Evolutionary conservation across 2,888 invertebrate species (phyloP).

Genomic region (Chrysolina oricalcia): DNA sequence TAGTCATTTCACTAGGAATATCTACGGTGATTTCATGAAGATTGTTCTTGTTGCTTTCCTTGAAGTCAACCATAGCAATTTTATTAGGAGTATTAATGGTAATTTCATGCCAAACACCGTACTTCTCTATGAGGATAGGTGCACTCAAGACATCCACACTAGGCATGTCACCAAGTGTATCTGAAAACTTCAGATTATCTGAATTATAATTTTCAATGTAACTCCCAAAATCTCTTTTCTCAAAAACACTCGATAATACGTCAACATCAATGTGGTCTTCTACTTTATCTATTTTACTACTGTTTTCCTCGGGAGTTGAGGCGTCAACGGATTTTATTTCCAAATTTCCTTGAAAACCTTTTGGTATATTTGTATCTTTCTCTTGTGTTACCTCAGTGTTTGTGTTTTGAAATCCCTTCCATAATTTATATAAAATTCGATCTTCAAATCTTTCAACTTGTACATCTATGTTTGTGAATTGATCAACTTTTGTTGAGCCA

Average conservation of each 20-base stretch:
- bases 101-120: slow-evolving; percentile 8
- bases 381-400: background rate
- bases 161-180: background rate
- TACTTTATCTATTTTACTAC: background rate
- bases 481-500: slow-evolving; percentile 33
- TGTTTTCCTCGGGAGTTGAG: background rate
- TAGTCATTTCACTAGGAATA: background rate
- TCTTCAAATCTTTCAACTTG: slow-evolving; percentile 1
- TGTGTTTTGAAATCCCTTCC: background rate
- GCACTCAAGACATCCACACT: background rate
- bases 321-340: background rate
- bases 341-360: too few species aligned
- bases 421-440: background rate
- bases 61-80: background rate
- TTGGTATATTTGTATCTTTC: too few species aligned
- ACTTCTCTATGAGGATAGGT: background rate
- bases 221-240: background rate
- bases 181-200: background rate
- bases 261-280: background rate
- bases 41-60: background rate
- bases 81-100: background rate
- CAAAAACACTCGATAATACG: background rate
- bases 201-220: background rate
- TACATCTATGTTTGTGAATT: slow-evolving; percentile 15
- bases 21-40: background rate